Evolutionary conservation across 2,797 vertebrate genomes (phyloP).

Genomic region (Margarornis squamiger): DNA sequence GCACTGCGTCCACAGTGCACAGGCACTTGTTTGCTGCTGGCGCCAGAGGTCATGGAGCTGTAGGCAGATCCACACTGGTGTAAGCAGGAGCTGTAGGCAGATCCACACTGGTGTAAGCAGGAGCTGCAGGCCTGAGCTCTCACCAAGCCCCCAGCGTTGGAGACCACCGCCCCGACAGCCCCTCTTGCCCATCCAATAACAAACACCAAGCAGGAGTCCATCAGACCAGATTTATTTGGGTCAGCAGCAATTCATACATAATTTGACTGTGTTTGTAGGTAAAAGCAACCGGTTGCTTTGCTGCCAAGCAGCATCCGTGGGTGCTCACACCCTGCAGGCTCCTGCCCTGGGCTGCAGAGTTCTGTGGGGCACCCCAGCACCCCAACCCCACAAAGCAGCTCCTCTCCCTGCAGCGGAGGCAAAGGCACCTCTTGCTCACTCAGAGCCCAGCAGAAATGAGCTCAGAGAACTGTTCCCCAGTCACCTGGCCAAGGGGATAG

Average conservation of each 20-base stretch:
- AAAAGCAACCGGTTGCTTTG: not conserved
- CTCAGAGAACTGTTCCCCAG: not conserved
- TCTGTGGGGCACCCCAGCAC: fast-evolving
- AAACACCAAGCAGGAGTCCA: not conserved
- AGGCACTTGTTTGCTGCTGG: not conserved
- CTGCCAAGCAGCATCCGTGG: not conserved
- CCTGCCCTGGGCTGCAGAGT: not conserved
- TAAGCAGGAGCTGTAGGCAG: not conserved
- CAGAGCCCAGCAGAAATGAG: not conserved
- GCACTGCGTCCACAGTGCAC: not conserved
- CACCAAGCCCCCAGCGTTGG: fast-evolving
- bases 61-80: fast-evolving
- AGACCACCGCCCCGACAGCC: not conserved
- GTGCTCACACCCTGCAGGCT: not conserved
- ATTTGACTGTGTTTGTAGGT: not conserved
- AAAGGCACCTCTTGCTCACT: not conserved
- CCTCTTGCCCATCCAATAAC: not conserved
- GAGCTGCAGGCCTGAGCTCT: not conserved
- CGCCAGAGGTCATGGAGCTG: not conserved
- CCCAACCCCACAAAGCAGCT: not conserved
- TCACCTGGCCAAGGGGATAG: fast-evolving
- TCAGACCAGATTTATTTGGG: slow-evolving; percentile 25
- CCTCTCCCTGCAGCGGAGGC: fast-evolving
- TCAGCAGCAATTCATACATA: not conserved
- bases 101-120: fast-evolving